A percentile compares a stretch with the other conserved stretches of the same genome.
phyloP scores from a whole-genome alignment of 2,888 invertebrate species.

The Drosophila rellima region DNA sequence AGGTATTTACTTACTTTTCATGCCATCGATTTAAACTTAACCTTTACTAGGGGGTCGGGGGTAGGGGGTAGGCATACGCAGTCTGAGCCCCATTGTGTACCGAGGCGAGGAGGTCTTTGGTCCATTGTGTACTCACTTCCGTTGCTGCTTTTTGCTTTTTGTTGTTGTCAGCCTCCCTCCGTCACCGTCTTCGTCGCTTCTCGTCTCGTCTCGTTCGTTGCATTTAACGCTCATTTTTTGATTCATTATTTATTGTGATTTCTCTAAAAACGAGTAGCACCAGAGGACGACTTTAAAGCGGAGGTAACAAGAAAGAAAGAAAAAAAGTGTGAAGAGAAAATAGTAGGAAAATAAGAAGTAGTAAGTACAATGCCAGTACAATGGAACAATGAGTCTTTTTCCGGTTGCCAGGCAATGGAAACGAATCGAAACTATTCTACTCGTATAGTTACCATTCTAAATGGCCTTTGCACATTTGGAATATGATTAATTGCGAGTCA shows the following conservation, averaged over 20 bases:
- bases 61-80: slow-evolving; percentile 27
- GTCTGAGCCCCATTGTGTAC: slow-evolving; percentile 47
- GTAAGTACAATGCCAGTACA: slow-evolving; percentile 43
- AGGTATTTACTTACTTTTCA: slow-evolving; percentile 73
- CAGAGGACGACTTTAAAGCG: slow-evolving; percentile 45
- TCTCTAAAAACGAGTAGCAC: slow-evolving; percentile 69
- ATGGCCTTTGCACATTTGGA: slow-evolving; percentile 68
- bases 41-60: slow-evolving; percentile 43
- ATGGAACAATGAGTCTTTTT: slow-evolving; percentile 66
- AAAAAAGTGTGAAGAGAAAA: slow-evolving; percentile 77
- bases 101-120: slow-evolving; percentile 48
- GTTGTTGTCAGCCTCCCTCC: slow-evolving; percentile 42
- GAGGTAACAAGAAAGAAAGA: slow-evolving; percentile 18
- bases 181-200: not conserved
- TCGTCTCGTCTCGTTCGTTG: slow-evolving; percentile 42
- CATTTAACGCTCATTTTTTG: slow-evolving; percentile 83
- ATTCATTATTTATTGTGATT: slow-evolving; percentile 83
- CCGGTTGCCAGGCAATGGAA: slow-evolving; percentile 59
- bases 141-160: slow-evolving; percentile 62
- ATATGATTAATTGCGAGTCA: slow-evolving; percentile 84
- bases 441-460: slow-evolving; percentile 24
- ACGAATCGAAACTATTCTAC: slow-evolving; percentile 10
- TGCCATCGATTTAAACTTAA: slow-evolving; percentile 77
- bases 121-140: slow-evolving; percentile 75
- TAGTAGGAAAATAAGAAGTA: slow-evolving; percentile 47